Conservation (phyloP, 2,888 invertebrate species). For the Cepaea hortensis region DNA sequence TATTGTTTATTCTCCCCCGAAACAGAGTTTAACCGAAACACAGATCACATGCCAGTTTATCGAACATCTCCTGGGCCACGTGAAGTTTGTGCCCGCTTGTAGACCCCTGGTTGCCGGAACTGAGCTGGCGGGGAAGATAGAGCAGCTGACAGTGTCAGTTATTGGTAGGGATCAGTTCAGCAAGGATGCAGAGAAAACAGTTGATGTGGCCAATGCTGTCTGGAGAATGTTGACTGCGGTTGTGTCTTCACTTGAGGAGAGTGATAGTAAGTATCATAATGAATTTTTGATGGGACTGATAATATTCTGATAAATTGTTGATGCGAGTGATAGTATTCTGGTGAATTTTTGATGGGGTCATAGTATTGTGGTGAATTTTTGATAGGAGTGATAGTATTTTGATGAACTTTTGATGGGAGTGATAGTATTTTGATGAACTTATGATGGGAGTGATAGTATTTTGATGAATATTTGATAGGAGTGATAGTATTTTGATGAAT, state of each 20-base stretch:
- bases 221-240: constrained; percentile 40
- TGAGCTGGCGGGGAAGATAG: constrained; percentile 25
- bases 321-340: no score
- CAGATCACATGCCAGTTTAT: constrained; percentile 38
- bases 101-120: not conserved
- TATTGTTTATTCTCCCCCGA: no score
- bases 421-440: no score
- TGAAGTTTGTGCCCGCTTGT: constrained; percentile 36
- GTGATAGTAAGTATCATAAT: constrained; percentile 25
- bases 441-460: no score
- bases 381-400: no score
- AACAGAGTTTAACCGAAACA: constrained; percentile 18
- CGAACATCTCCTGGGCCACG: constrained; percentile 30
- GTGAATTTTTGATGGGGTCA: no score
- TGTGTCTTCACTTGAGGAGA: constrained; percentile 23
- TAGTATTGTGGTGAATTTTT: no score
- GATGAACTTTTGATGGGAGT: no score
- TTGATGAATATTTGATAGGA: no score
- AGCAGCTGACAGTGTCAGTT: constrained; percentile 18
- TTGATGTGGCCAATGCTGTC: not conserved
- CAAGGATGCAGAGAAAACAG: not conserved
- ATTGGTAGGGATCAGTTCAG: not conserved
- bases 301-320: not conserved
- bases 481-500: no score
- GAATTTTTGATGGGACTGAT: not conserved